Base-by-base conservation (phyloP, 2,797 vertebrate genomes). In the Helicolenus hilgendorfi region DNA sequence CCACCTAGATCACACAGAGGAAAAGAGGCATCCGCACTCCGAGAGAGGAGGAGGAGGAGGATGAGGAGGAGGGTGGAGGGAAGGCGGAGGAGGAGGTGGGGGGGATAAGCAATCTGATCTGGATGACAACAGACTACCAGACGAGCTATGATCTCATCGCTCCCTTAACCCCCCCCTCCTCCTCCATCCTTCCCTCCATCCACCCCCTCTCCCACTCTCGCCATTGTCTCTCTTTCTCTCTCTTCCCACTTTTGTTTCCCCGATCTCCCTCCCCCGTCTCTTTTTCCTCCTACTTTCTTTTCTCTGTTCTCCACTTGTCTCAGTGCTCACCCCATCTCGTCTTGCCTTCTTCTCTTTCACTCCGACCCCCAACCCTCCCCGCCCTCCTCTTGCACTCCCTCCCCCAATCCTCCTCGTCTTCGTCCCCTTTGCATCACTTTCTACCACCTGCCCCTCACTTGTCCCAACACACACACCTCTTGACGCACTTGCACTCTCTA, bases 91-190 rank as follows among this genome's bases (percentile, higher is more conserved):
- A 22, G 76, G 72, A 11, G 38, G 31, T n/a, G 58, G 26, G 77
- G 83, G 85, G 79, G 81, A 72, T 83, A 87, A 94, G 95, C 94
- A 96, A 97, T 97, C 96, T 96, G 97, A 97, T 96, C 97, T 95
- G 96, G 94, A 97, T 97, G 97, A 97, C 97, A 97, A 96, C 97
- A 97, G 96, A 97, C 97, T 97, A 97, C 93, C 92, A 97, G 96
- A 98, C 93, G 89, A 97, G 96, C 97, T 94, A 97, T 98, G 97
- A 97, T 97, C 97, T 97, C 97, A 98, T 97, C 95, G 78, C 87
- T 92, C 94, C 89, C 91, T 94, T 92, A 92, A 91, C 89, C 91
- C 89, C 93, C 83, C 90, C 77, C 62, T 11, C n/a, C 70, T 27
- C 20, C 89, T 82, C 79, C 64, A 72, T 31, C 76, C 92, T 35